These are phyloP conservation scores for Strigamia crassipes DNA, from an alignment of 2,888 invertebrate species.

Conservation along the genomic window DNA sequence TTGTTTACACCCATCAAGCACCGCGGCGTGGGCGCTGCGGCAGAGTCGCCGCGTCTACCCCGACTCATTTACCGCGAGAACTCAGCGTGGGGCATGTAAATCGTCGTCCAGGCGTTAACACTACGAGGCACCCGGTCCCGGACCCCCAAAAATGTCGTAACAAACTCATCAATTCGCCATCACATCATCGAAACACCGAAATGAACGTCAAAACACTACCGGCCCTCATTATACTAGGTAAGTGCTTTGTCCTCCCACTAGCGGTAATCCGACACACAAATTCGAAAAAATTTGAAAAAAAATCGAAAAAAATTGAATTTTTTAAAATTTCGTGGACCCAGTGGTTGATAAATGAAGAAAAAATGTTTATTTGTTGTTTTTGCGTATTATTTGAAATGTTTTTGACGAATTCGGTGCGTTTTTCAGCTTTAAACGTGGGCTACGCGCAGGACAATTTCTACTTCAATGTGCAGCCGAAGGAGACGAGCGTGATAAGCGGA, in stretches of 20 bases:
- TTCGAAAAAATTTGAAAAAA: neutral
- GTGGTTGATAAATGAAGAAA: no score
- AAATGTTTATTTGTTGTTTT: no score
- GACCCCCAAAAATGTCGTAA: neutral
- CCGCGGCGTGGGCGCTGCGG: neutral
- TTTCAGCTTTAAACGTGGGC: neutral
- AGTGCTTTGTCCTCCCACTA: neutral
- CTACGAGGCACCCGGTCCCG: neutral
- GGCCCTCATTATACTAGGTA: neutral
- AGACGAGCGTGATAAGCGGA: slow-evolving; percentile 56
- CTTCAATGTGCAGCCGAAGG: slow-evolving; percentile 58
- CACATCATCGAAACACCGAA: neutral
- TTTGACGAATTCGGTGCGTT: neutral
- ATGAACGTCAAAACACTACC: neutral
- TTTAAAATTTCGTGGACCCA: no score
- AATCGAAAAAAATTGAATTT: no score
- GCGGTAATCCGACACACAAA: neutral
- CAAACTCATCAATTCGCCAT: neutral
- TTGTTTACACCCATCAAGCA: neutral
- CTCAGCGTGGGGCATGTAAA: slow-evolving; percentile 10
- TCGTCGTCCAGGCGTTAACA: neutral
- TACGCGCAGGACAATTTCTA: slow-evolving; percentile 55
- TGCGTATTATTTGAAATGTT: neutral
- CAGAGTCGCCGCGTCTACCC: neutral
- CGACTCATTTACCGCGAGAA: neutral